Evolutionary conservation across 2,888 invertebrate species (phyloP).

Genomic region (Entomobrya multifasciata): DNA sequence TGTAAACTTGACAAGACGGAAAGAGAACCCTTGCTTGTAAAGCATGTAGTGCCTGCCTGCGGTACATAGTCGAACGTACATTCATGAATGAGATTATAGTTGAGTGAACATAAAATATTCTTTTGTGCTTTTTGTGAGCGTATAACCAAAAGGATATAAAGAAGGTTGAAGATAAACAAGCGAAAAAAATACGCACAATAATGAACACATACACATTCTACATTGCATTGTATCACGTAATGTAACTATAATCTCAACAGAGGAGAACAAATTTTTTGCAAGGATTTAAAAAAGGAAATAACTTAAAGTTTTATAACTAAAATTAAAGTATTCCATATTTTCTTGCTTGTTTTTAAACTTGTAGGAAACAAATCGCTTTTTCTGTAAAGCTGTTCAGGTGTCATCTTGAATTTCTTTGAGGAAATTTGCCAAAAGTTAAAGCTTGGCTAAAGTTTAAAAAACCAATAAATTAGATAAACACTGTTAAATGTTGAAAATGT

Average conservation of each 20-base stretch:
- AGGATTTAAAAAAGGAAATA: slow-evolving; percentile 3
- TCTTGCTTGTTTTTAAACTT: background rate
- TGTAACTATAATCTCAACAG: slow-evolving; percentile 1
- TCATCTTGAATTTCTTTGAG: background rate
- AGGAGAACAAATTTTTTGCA: background rate
- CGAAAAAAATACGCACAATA: slow-evolving; percentile 8
- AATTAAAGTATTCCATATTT: background rate
- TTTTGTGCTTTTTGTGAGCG: slow-evolving; percentile 3
- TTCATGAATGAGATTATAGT: background rate
- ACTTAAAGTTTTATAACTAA: slow-evolving; percentile 1
- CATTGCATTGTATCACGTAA: background rate
- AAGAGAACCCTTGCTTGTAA: slow-evolving; percentile 14
- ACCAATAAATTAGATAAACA: background rate
- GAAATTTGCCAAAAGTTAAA: background rate
- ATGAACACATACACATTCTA: background rate
- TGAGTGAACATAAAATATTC: no score
- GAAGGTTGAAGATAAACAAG: background rate
- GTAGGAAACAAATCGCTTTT: background rate
- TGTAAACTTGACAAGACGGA: slow-evolving; percentile 61
- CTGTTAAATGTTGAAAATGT: background rate
- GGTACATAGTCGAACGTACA: background rate
- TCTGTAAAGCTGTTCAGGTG: background rate
- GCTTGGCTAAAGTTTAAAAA: background rate
- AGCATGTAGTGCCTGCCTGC: background rate
- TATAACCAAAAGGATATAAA: background rate